Evolutionary conservation across 2,113 vertebrate species (phyloP).

Genomic region (Lepisosteus oculatus): DNA sequence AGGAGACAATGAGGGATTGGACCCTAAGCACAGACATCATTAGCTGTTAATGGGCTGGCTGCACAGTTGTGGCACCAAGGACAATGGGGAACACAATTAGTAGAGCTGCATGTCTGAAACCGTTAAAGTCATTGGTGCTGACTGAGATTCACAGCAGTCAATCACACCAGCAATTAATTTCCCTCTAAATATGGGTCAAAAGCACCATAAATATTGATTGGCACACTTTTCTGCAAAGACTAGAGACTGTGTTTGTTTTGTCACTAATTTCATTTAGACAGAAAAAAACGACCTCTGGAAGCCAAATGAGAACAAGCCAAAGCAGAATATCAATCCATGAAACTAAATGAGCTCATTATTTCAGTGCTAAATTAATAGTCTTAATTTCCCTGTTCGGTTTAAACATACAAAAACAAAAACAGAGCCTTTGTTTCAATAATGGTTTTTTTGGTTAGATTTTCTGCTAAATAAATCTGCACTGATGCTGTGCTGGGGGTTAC

Average conservation of each 20-base stretch:
- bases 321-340: neutral
- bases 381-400: neutral
- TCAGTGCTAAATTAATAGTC: neutral
- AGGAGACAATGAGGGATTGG: slow-evolving; percentile 9
- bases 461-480: too few relatives aligned
- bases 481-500: too few relatives aligned
- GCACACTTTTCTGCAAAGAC: neutral
- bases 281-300: neutral
- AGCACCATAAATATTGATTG: neutral
- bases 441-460: too few relatives aligned
- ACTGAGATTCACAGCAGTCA: neutral
- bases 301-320: neutral
- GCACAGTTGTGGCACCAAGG: neutral
- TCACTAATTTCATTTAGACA: neutral
- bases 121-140: neutral
- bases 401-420: neutral
- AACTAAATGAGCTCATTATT: slow-evolving; percentile 3
- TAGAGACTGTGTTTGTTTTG: neutral
- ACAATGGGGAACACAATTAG: neutral
- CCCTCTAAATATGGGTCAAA: neutral
- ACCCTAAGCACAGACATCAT: slow-evolving; percentile 7
- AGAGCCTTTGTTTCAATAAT: too few relatives aligned
- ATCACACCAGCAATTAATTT: neutral
- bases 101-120: neutral
- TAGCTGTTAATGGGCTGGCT: neutral